phyloP scores from a whole-genome alignment of 2,797 vertebrate species.

The Balearica regulorum region DNA sequence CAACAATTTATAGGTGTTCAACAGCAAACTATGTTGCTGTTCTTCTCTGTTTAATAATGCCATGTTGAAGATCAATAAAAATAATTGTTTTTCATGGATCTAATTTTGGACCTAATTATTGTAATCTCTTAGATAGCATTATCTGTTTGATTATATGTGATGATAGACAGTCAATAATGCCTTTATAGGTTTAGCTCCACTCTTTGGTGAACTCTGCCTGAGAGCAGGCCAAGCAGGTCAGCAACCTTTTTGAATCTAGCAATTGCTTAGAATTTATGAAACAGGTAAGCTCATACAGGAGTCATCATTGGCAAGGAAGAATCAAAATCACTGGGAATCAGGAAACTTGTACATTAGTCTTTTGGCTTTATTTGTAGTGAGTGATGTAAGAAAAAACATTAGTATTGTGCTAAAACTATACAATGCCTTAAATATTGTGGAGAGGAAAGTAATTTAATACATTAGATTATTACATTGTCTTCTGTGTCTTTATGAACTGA shows the following conservation, averaged over 20 bases:
- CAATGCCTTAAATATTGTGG: background rate
- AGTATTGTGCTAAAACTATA: background rate
- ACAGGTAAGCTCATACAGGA: background rate
- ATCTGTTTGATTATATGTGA: background rate
- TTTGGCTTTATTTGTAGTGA: background rate
- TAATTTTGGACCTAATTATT: background rate
- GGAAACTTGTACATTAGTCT: background rate
- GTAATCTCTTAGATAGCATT: background rate
- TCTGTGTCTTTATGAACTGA: background rate
- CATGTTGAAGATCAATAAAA: background rate
- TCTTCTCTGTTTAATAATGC: background rate
- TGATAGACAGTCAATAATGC: background rate
- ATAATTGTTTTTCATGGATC: background rate
- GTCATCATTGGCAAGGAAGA: background rate
- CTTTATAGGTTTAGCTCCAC: background rate
- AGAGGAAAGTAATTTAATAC: background rate
- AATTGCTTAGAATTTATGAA: background rate
- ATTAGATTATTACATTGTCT: background rate
- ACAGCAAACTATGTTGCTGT: background rate
- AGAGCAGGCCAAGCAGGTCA: background rate
- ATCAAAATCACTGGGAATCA: background rate
- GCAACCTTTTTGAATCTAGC: background rate
- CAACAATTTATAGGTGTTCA: background rate
- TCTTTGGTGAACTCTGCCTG: rapidly evolving
- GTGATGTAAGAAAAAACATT: background rate